Conservation (phyloP, 1,140 invertebrate genomes). For the Holcopasites calliopsidis region DNA sequence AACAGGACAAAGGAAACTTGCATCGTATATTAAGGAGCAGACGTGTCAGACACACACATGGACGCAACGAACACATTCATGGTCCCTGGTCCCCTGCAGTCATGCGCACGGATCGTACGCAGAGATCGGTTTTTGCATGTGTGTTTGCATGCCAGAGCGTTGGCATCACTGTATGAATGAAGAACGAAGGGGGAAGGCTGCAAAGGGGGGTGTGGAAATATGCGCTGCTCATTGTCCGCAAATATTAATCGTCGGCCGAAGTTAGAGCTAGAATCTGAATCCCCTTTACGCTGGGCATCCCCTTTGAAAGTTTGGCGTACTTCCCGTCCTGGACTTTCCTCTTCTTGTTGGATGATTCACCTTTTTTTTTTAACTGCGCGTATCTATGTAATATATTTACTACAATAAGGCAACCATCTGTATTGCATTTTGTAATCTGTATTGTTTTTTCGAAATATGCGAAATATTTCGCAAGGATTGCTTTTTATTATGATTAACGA, state of each 20-base stretch:
- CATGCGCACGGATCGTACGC: neutral
- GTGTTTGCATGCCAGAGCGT: neutral
- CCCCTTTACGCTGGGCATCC: neutral
- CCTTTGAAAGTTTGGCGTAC: neutral
- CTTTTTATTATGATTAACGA: no score
- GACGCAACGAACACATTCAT: neutral
- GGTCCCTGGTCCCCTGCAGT: neutral
- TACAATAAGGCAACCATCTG: no score
- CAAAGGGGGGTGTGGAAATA: neutral
- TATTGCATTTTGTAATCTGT: no score
- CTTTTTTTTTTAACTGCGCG: no score
- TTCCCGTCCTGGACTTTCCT: neutral
- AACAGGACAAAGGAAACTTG: constrained; percentile 16
- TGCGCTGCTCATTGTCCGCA: constrained; percentile 11
- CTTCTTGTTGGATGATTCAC: neutral
- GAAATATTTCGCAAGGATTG: no score
- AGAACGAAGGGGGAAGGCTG: neutral
- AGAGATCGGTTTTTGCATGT: neutral
- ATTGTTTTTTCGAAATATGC: no score
- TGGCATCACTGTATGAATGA: neutral
- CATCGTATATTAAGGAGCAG: constrained; percentile 8
- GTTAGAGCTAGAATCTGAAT: neutral
- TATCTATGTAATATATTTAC: no score
- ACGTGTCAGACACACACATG: constrained; percentile 7
- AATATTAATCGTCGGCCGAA: constrained; percentile 14